These are phyloP conservation scores for Scomberomorus guttatus DNA, from an alignment of 2,797 vertebrate species.

Conservation along the genomic window DNA sequence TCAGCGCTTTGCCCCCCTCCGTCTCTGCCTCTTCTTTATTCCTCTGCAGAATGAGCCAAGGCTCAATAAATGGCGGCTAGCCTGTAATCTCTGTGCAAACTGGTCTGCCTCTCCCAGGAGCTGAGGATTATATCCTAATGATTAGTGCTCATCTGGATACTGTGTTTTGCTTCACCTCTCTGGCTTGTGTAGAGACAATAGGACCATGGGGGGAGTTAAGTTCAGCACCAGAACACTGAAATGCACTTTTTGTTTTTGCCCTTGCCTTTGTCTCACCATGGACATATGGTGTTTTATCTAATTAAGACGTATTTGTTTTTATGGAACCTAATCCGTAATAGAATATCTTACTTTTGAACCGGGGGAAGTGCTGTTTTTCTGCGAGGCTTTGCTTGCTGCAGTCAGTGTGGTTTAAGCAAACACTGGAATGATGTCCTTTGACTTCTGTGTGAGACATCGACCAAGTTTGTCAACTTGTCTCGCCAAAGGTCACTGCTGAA, in stretches of 20 bases:
- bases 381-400: constrained; percentile 6
- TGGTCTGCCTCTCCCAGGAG: constrained; percentile 84
- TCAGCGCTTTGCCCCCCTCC: constrained; percentile 82
- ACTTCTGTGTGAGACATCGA: constrained; percentile 36
- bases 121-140: constrained; percentile 87
- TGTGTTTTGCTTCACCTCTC: constrained; percentile 84
- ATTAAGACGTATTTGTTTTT: constrained; percentile 59
- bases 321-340: constrained; percentile 50
- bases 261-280: constrained; percentile 75
- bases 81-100: constrained; percentile 87
- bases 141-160: constrained; percentile 86
- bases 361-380: constrained; percentile 5
- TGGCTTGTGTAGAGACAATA: constrained; percentile 79
- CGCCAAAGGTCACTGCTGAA: constrained; percentile 75
- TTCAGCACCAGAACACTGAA: constrained; percentile 70
- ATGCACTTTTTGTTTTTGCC: constrained; percentile 72
- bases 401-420: constrained; percentile 7
- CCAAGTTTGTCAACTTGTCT: constrained; percentile 72
- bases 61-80: constrained; percentile 83
- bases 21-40: constrained; percentile 84
- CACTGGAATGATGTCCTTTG: constrained; percentile 3
- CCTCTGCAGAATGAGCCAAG: constrained; percentile 82
- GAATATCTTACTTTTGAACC: constrained; percentile 30
- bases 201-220: constrained; percentile 64
- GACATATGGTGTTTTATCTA: constrained; percentile 62